Conservation (phyloP, 2,797 vertebrate genomes). For the Alcedo atthis region DNA sequence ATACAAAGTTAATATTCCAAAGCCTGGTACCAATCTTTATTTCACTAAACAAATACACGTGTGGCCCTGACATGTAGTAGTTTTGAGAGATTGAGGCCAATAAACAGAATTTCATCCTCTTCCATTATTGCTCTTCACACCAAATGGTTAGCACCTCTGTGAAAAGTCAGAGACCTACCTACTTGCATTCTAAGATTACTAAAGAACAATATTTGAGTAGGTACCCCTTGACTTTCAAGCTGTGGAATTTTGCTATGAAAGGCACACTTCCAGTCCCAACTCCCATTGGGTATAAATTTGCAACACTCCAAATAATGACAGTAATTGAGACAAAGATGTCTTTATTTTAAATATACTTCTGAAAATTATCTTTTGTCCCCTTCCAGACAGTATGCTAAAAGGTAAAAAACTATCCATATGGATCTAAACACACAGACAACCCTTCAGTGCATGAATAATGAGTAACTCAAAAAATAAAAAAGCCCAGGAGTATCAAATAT, state of each 20-base stretch:
- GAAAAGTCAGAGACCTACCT: background rate
- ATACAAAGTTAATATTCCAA: slow-evolving; percentile 23
- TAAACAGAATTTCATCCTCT: background rate
- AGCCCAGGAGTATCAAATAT: background rate
- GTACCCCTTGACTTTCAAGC: background rate
- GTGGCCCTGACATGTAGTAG: background rate
- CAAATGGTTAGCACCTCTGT: background rate
- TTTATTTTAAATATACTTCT: background rate
- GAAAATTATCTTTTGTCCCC: background rate
- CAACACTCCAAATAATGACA: background rate
- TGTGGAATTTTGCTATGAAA: background rate
- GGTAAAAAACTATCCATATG: background rate
- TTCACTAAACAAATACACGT: background rate
- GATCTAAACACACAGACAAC: background rate
- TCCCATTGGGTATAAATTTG: background rate
- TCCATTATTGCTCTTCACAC: background rate
- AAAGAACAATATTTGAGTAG: background rate
- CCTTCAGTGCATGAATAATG: background rate
- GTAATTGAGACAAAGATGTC: background rate
- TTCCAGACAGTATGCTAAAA: background rate
- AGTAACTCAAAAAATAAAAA: background rate
- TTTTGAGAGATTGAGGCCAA: background rate
- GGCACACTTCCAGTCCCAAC: background rate
- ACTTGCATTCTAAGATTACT: background rate
- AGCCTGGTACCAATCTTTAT: background rate